Evolutionary conservation across 2,888 invertebrate species (phyloP).

Genomic region (Gnatocerus cornutus): DNA sequence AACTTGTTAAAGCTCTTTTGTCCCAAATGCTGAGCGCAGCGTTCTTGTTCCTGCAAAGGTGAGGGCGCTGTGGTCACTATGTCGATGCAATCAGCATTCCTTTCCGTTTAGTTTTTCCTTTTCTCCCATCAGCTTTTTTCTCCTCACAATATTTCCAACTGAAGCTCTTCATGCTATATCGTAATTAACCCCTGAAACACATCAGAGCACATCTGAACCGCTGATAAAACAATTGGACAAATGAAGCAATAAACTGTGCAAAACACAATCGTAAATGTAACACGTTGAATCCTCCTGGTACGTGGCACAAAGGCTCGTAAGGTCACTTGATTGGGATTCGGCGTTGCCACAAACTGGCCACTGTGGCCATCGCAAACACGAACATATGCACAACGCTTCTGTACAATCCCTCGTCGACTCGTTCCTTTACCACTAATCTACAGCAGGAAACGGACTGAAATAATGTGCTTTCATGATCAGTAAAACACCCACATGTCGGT

Average conservation of each 20-base stretch:
- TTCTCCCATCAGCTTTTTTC: conserved; percentile 12
- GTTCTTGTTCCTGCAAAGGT: neutral
- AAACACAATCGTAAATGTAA: conserved; percentile 55
- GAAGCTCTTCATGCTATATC: conserved; percentile 5
- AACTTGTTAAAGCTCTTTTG: conserved; percentile 22
- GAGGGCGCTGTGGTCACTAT: conserved; percentile 10
- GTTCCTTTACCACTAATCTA: conserved; percentile 52
- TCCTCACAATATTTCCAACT: neutral
- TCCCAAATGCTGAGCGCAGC: conserved; percentile 13
- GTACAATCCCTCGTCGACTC: conserved; percentile 45
- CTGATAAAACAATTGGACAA: conserved; percentile 55
- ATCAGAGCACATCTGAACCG: conserved; percentile 52
- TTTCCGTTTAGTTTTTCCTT: conserved; percentile 4
- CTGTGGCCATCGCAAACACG: conserved; percentile 52
- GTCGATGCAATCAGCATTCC: conserved; percentile 29
- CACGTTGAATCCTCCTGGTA: conserved; percentile 50
- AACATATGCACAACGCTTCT: conserved; percentile 49
- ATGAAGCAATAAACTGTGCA: conserved; percentile 56
- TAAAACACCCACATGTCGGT: conserved; percentile 54
- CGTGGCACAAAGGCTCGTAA: conserved; percentile 41
- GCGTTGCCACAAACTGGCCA: conserved; percentile 52
- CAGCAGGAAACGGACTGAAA: conserved; percentile 54
- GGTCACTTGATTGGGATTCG: conserved; percentile 53
- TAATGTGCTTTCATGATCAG: conserved; percentile 54
- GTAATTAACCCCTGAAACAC: conserved; percentile 52